Evolutionary conservation across 2,113 vertebrate genomes (phyloP).

Genomic region (Brachypteracias leptosomus): DNA sequence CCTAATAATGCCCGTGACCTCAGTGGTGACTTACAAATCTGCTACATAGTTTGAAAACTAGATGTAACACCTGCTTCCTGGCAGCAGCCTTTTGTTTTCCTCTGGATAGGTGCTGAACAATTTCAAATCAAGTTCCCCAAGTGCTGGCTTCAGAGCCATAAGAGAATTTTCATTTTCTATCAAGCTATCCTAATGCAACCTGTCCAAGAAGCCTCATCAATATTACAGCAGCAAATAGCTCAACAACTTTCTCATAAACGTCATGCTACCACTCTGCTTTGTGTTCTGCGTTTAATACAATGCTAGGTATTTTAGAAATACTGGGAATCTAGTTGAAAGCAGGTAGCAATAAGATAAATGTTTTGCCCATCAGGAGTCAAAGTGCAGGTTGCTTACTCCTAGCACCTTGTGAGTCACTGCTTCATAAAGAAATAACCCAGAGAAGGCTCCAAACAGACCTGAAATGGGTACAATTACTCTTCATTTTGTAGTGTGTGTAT

Average conservation of each 20-base stretch:
- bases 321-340: background rate
- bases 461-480: background rate
- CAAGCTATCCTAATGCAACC: background rate
- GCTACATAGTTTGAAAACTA: background rate
- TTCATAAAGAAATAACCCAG: background rate
- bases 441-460: background rate
- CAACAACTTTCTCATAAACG: background rate
- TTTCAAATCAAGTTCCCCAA: background rate
- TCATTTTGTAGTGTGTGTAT: background rate
- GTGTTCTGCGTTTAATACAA: background rate
- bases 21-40: background rate
- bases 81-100: background rate
- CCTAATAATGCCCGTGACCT: background rate
- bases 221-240: background rate
- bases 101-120: background rate
- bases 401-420: background rate
- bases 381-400: background rate
- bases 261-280: background rate
- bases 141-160: background rate
- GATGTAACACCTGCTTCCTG: background rate
- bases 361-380: background rate
- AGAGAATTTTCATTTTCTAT: background rate
- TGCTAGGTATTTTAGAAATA: background rate
- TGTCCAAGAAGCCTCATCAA: background rate
- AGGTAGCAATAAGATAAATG: background rate